phyloP scores from a whole-genome alignment of 1,140 invertebrate species.

The Oncopodura yosiiana region DNA sequence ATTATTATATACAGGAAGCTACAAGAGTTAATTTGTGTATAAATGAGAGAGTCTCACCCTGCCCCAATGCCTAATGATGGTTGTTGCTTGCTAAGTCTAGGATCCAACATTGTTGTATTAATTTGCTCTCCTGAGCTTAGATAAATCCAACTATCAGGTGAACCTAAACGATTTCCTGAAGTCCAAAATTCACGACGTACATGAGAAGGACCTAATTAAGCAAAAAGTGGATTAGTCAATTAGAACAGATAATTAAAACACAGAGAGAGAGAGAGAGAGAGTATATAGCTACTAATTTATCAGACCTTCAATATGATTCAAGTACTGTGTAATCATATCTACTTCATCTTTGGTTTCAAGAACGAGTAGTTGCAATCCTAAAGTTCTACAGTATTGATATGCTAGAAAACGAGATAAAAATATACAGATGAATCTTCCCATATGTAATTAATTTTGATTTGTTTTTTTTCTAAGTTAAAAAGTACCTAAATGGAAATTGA shows the following conservation, averaged over 20 bases:
- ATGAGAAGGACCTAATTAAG: conserved; percentile 59
- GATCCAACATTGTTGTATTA: conserved; percentile 61
- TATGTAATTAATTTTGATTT: conserved; percentile 22
- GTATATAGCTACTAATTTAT: conserved; percentile 1
- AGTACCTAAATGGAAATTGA: conserved; percentile 74
- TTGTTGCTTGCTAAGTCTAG: conserved; percentile 25
- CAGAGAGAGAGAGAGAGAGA: not conserved
- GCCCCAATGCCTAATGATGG: too few species aligned
- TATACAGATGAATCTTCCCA: not conserved
- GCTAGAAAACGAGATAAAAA: too few species aligned
- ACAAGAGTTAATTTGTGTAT: too few species aligned
- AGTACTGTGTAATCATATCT: conserved; percentile 66
- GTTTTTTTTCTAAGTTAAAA: too few species aligned
- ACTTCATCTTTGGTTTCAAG: conserved; percentile 78
- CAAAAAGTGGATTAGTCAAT: not conserved
- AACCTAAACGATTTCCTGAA: conserved; percentile 73
- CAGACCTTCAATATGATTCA: conserved; percentile 59
- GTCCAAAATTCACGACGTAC: conserved; percentile 89
- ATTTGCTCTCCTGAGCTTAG: conserved; percentile 78
- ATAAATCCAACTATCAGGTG: conserved; percentile 70
- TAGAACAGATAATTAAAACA: not conserved
- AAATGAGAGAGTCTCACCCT: too few species aligned
- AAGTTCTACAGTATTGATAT: conserved; percentile 75
- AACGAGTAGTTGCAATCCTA: conserved; percentile 70
- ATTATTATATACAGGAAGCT: too few species aligned